Evolutionary conservation across 2,113 vertebrate genomes (phyloP).

Genomic region (Andinoacara biseriatus): DNA sequence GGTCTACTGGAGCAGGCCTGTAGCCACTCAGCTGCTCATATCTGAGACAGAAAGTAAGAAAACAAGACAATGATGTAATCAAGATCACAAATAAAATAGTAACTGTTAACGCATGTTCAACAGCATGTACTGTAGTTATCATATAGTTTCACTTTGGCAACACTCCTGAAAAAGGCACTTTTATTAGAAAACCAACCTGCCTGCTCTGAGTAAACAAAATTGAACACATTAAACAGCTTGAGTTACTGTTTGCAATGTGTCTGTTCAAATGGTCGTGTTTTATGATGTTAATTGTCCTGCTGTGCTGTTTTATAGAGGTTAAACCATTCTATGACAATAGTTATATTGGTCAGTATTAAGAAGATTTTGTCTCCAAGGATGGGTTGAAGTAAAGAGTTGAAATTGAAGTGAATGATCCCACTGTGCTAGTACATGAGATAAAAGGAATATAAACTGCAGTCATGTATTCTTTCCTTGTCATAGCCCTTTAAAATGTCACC

Average conservation of each 20-base stretch:
- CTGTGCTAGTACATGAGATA: background rate
- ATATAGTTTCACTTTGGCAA: background rate
- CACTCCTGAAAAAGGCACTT: background rate
- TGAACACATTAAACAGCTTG: background rate
- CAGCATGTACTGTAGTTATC: background rate
- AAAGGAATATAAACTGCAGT: background rate
- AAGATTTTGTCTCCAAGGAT: background rate
- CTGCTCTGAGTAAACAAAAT: background rate
- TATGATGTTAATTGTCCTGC: background rate
- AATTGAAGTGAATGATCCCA: background rate
- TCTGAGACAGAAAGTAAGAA: slow-evolving; percentile 67
- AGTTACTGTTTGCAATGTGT: background rate
- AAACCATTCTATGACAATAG: background rate
- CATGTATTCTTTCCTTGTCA: background rate
- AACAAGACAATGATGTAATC: background rate
- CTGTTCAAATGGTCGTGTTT: background rate
- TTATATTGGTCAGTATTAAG: background rate
- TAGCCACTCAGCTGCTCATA: slow-evolving; percentile 92
- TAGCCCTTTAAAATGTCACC: background rate
- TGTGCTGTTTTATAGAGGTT: background rate
- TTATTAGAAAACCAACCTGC: background rate
- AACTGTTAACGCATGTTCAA: background rate
- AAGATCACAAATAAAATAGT: background rate
- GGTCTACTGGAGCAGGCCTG: slow-evolving; percentile 90
- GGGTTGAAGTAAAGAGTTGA: background rate